These are phyloP conservation scores for Formica exsecta DNA, from an alignment of 1,140 invertebrate species.

Conservation along the genomic window DNA sequence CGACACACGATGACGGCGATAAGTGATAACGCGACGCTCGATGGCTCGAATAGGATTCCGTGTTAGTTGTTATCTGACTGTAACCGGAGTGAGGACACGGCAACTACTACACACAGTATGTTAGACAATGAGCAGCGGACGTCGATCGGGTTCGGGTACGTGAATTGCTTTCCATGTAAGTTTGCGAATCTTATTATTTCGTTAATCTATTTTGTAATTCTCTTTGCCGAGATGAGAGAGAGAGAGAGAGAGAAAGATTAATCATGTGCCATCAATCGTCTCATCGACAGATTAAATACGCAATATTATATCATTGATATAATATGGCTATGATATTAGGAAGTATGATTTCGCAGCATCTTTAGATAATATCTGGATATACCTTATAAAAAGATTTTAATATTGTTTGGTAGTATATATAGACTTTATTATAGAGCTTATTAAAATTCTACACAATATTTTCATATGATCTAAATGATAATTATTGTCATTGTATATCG, in stretches of 20 bases:
- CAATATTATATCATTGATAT: slow-evolving; percentile 11
- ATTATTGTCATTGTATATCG: too few species aligned
- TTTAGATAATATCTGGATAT: slow-evolving; percentile 9
- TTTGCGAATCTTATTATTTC: neutral
- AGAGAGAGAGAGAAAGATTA: neutral
- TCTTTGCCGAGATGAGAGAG: neutral
- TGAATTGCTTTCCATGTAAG: slow-evolving; percentile 57
- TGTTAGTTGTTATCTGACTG: slow-evolving; percentile 69
- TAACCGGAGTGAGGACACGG: slow-evolving; percentile 36
- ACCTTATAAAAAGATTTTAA: neutral
- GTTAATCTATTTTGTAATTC: neutral
- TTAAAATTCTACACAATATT: neutral
- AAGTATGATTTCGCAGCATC: slow-evolving; percentile 15
- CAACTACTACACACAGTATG: slow-evolving; percentile 23
- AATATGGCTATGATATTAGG: slow-evolving; percentile 4
- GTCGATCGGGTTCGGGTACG: slow-evolving; percentile 49
- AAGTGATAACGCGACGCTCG: slow-evolving; percentile 68
- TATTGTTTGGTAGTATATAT: neutral
- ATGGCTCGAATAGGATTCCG: slow-evolving; percentile 69
- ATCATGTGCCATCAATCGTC: neutral
- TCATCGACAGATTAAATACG: neutral
- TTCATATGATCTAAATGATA: neutral
- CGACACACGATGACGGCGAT: slow-evolving; percentile 33
- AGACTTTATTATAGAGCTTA: neutral
- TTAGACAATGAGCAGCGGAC: slow-evolving; percentile 56